Percentiles rank a stretch among this genome's conserved stretches.
These are phyloP conservation scores for Corythaeola cristata DNA, from an alignment of 2,113 vertebrate species.

Conservation along the genomic window DNA sequence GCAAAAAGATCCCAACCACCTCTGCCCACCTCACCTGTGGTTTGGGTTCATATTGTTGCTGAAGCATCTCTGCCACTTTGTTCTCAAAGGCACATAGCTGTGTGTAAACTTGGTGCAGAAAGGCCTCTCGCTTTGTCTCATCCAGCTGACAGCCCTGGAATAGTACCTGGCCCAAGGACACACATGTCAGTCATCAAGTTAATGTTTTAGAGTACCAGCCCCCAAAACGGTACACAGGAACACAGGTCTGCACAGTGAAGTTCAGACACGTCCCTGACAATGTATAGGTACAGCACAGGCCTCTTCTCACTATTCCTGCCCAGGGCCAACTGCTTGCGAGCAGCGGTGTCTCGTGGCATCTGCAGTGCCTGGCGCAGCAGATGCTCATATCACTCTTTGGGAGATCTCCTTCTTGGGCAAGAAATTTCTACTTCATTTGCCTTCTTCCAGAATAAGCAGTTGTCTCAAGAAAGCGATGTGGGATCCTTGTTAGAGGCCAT, in stretches of 20 bases:
- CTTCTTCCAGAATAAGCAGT: not conserved
- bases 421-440: not conserved
- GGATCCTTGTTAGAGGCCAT: not conserved
- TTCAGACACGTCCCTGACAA: not conserved
- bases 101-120: constrained; percentile 89
- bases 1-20: not conserved
- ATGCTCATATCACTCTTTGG: not conserved
- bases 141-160: constrained; percentile 95
- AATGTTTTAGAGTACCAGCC: not conserved
- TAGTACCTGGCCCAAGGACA: constrained; percentile 81
- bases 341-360: not conserved
- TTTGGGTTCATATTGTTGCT: constrained; percentile 86
- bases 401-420: not conserved
- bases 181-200: not conserved
- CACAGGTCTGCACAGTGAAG: not conserved
- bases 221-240: not conserved
- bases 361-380: not conserved
- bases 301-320: not conserved
- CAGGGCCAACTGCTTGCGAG: not conserved
- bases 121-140: constrained; percentile 81
- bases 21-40: constrained; percentile 70
- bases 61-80: constrained; percentile 91
- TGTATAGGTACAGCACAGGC: not conserved
- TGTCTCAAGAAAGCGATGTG: not conserved
- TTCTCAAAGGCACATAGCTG: constrained; percentile 93